Conservation (phyloP, 2,113 vertebrate species). For the Vulpes vulpes region DNA sequence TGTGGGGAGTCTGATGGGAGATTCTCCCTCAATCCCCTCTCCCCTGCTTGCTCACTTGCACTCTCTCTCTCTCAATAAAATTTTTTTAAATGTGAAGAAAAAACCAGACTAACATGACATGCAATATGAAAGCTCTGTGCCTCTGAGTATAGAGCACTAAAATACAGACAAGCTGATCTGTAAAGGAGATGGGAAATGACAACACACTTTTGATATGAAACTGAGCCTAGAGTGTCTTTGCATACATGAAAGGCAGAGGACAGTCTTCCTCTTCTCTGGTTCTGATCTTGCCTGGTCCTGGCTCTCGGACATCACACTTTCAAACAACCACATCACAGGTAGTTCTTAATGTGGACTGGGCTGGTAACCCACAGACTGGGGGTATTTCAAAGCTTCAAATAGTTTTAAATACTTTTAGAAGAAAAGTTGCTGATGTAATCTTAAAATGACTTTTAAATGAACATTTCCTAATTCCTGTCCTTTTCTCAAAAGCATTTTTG, state of each 20-base stretch:
- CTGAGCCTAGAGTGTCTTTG: neutral
- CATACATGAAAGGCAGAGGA: neutral
- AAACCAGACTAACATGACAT: neutral
- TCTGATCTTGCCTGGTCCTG: neutral
- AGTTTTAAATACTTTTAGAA: conserved; percentile 6
- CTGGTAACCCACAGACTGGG: neutral
- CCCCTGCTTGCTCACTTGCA: too few relatives aligned
- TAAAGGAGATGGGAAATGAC: neutral
- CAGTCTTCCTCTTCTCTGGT: neutral
- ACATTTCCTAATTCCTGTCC: neutral
- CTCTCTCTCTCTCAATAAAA: too few relatives aligned
- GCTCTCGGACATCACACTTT: neutral
- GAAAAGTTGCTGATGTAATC: neutral
- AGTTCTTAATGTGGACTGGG: neutral
- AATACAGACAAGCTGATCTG: neutral
- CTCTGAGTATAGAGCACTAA: neutral
- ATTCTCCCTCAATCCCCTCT: too few relatives aligned
- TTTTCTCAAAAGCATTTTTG: neutral
- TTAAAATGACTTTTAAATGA: neutral
- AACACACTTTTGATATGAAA: neutral
- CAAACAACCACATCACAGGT: neutral
- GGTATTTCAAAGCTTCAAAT: neutral
- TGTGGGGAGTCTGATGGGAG: too few relatives aligned
- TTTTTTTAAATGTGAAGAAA: neutral
- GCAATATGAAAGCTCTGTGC: neutral